Evolutionary conservation across 2,113 vertebrate species (phyloP), one percentile per base, ranked within the genome.

Genomic region (Tringa solitaria): DNA sequence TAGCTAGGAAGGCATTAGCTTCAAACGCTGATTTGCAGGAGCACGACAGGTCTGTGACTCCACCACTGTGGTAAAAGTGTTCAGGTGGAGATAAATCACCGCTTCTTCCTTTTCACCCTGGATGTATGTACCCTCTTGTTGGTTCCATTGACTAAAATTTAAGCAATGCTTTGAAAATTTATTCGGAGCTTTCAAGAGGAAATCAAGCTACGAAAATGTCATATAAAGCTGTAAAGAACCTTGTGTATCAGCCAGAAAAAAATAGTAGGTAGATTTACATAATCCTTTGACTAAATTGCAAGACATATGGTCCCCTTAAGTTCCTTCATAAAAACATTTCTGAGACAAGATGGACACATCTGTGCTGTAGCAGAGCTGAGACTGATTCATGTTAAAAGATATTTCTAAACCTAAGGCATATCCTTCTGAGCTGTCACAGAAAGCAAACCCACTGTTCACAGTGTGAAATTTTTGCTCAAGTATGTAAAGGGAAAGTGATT

Each of bases 281-380:
- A 94, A 86, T 94, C n/a, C 35, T 84, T 86, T 24, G 21, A 86
- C 86, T 92, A 87, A 93, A 89, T 77, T 70, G 46, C 60, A 63
- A 96, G 73, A 84, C 86, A 89, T 95, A 90, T 70, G 83, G 83
- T 77, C 41, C 41, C 64, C 68, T 90, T 83, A 90, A 93, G 59
- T 86, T 95, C 81, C 56, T 84, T 90, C 46, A 51, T 74, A 41
- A 84, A 86, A 89, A 89, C 54, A 48, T 75, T 74, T 59, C 68
- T 46, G 79, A 88, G 68, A 67, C 46, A 84, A 10, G 86, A 75
- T 54, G 83, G 79, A 84, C 67, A 76, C 79, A 86, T 92, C 89
- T 95, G 86, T 84, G 51, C 91, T 93, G 56, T 77, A 51, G 64
- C 60, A 90, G 86, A 81, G 46, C 72, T 91, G 73, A 89, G 84